Conservation (phyloP, 2,797 vertebrate genomes). For the Chloroceryle inda region DNA sequence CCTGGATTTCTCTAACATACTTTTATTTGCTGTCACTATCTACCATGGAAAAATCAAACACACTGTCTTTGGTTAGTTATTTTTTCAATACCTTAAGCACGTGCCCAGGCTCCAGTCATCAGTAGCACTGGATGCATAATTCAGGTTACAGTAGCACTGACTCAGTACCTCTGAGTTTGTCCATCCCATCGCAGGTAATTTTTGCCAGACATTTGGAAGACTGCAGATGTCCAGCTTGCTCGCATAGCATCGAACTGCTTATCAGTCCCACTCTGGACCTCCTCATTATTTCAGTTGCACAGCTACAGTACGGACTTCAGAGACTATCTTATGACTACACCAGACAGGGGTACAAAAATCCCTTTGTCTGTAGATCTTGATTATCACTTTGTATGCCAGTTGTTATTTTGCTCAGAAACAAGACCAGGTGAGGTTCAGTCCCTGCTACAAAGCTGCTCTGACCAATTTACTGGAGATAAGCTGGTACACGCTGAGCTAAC, state of each 20-base stretch:
- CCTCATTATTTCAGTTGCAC: neutral
- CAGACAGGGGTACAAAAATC: neutral
- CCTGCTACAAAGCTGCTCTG: neutral
- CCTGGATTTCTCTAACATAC: neutral
- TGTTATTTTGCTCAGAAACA: neutral
- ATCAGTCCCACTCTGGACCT: neutral
- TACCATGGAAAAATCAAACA: neutral
- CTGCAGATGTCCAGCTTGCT: neutral
- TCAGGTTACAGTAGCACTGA: neutral
- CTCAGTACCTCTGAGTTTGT: neutral
- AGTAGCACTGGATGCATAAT: neutral
- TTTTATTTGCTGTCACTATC: neutral
- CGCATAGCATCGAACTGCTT: neutral
- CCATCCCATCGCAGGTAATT: neutral
- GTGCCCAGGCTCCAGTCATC: neutral
- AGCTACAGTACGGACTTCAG: neutral
- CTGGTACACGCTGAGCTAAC: neutral
- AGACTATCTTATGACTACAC: neutral
- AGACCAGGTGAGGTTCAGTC: neutral
- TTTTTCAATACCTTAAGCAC: neutral
- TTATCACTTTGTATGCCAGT: neutral
- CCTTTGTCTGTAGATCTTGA: neutral
- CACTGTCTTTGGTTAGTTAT: neutral
- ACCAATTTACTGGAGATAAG: neutral
- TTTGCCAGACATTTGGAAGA: neutral